phyloP scores from a whole-genome alignment of 2,797 vertebrate genomes.

The Microctenopoma lineatum region DNA sequence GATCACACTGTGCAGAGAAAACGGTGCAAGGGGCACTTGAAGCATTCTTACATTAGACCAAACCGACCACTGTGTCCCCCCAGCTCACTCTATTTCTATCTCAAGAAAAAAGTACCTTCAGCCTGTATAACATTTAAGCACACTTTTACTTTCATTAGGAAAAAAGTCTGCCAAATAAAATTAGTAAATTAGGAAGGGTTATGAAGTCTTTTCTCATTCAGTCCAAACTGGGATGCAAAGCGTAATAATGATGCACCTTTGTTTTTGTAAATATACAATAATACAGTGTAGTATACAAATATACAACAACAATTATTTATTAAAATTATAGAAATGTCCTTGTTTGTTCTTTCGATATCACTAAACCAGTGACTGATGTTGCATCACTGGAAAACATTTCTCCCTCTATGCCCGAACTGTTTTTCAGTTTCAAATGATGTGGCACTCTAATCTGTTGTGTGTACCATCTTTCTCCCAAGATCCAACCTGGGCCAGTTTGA shows the following conservation, averaged over 20 bases:
- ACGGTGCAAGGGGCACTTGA: not conserved
- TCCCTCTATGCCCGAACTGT: constrained; percentile 8
- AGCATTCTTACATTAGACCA: not conserved
- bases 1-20: not conserved
- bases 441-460: constrained; percentile 14
- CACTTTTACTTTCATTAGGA: not conserved
- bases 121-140: not conserved
- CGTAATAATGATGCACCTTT: not conserved
- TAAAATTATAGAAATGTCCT: too few relatives aligned
- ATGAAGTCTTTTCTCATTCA: not conserved
- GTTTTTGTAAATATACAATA: constrained; percentile 3
- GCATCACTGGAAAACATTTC: constrained; percentile 16
- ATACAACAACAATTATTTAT: too few relatives aligned
- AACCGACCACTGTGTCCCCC: not conserved
- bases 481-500: constrained; percentile 94
- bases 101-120: too few relatives aligned
- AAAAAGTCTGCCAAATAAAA: constrained; percentile 7
- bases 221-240: not conserved
- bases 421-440: constrained; percentile 20
- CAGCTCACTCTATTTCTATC: too few relatives aligned
- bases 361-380: not conserved
- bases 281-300: too few relatives aligned
- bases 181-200: not conserved
- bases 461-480: constrained; percentile 68
- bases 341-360: not conserved